phyloP scores from a whole-genome alignment of 2,113 vertebrate genomes.

The Lophochroa leadbeateri region DNA sequence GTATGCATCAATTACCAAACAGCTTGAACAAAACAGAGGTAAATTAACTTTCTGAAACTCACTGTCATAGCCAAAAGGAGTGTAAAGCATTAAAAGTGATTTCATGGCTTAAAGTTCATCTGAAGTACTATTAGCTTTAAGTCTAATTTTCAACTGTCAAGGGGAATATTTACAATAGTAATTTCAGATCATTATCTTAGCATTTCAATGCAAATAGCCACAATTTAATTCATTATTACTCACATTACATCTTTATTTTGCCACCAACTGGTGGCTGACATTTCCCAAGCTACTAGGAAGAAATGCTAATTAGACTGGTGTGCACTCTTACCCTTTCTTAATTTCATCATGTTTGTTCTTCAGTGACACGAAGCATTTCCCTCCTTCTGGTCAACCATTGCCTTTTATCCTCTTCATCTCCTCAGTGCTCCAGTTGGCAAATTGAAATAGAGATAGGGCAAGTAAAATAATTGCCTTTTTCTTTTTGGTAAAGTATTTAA shows the following conservation, averaged over 20 bases:
- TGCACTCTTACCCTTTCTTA: conserved; percentile 78
- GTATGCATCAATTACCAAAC: conserved; percentile 80
- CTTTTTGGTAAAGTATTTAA: not conserved
- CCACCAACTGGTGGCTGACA: conserved; percentile 84
- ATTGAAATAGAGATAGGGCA: not conserved
- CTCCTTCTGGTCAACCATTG: conserved; percentile 49
- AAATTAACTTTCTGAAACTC: conserved; percentile 76
- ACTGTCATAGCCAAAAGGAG: conserved; percentile 76
- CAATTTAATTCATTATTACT: conserved; percentile 83
- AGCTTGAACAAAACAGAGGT: conserved; percentile 80
- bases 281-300: conserved; percentile 77
- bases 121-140: conserved; percentile 78
- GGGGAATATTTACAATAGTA: conserved; percentile 82
- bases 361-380: conserved; percentile 27
- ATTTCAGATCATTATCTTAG: conserved; percentile 82
- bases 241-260: conserved; percentile 83
- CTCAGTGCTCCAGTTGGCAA: not conserved
- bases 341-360: conserved; percentile 56
- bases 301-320: conserved; percentile 81
- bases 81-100: conserved; percentile 70
- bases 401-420: not conserved
- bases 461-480: conserved; percentile 1
- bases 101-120: conserved; percentile 81
- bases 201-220: conserved; percentile 84
- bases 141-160: conserved; percentile 82